phyloP scores from a whole-genome alignment of 2,888 invertebrate species.

The Thysanoteuthis rhombus region DNA sequence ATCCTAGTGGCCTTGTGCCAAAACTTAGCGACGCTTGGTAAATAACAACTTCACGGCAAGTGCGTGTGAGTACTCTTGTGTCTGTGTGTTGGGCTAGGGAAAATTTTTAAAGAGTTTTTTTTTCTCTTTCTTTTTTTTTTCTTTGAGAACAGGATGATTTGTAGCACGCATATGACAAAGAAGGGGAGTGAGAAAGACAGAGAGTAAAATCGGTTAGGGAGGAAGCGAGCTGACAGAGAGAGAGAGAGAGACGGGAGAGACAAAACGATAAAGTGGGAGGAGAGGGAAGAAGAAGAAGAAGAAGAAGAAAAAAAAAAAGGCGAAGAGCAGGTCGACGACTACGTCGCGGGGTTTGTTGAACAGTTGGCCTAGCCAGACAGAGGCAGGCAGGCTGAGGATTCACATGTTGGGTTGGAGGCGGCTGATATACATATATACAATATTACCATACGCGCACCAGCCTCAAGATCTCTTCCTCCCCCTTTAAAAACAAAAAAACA shows the following conservation, averaged over 20 bases:
- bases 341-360: background rate
- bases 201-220: background rate
- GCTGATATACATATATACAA: background rate
- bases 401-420: background rate
- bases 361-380: background rate
- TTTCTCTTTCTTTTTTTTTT: background rate
- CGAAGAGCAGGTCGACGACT: background rate
- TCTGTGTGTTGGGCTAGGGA: background rate
- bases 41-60: no score
- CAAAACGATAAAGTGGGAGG: background rate
- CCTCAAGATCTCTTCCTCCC: background rate
- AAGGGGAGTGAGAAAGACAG: background rate
- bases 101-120: background rate
- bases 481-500: background rate
- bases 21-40: no score
- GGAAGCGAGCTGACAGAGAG: background rate
- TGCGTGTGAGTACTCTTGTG: background rate
- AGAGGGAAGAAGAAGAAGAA: background rate
- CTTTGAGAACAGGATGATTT: background rate
- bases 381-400: background rate
- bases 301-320: background rate
- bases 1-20: no score
- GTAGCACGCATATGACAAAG: background rate
- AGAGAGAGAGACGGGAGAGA: background rate
- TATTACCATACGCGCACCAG: background rate